Evolutionary conservation across 2,797 vertebrate genomes (phyloP), one percentile per base, ranked within the genome.

Genomic region (Lemur catta): DNA sequence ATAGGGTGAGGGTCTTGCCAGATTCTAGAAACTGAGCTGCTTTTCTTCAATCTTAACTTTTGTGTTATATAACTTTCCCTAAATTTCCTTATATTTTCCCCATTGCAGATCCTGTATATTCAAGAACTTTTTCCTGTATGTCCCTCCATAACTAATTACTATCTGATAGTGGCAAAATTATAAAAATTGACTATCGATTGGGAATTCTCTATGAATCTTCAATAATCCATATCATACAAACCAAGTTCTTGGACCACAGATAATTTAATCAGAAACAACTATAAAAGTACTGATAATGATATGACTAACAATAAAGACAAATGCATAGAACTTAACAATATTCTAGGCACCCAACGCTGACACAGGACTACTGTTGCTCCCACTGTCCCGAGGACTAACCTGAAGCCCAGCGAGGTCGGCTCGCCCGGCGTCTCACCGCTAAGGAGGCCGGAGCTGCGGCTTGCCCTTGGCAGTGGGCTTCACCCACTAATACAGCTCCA

Each of bases 281-380:
- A 38, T 0, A 12, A 4, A 28, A 46, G 10, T 8, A 28, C 4
- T 0, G 8, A 33, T 0, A 5, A 17, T 0, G 30, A 13, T 12
- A 2, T 10, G 1, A 1, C 26, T 9, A 18, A 18, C 13, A 7
- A 0, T 22, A 26, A 17, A 12, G 4, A 35, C 46, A 8, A 30
- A 57, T 13, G 7, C 20, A 52, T 35, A 35, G 48, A 24, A 26
- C 41, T 63, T 30, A 17, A 78, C 8, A 15, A 2, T 6, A 5
- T 59, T 24, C 52, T 24, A 9, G 33, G 17, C 52, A 18, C 4
- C 30, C 89, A 41, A 4, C 1, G 33, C 57, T 6, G 38, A 28
- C 33, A 35, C 38, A 38, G 18, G 30, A 20, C 52, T 22, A 0
- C 33, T 1, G 8, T 1, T 7, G 0, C 15, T 30, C 15, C 0